Conservation (phyloP, 2,113 vertebrate species). For the Euleptes europaea region DNA sequence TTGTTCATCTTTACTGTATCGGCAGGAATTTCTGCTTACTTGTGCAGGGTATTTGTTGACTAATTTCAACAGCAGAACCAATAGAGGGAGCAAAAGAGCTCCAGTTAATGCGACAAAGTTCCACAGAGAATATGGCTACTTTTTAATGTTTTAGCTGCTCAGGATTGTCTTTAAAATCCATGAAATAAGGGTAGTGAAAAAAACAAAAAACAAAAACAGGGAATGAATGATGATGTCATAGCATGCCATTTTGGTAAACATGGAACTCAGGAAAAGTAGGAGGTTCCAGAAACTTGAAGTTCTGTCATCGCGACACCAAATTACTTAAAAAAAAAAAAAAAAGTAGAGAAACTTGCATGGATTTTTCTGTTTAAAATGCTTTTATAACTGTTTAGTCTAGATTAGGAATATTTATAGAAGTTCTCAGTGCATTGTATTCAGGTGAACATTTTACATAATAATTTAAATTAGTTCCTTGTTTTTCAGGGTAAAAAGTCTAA, state of each 20-base stretch:
- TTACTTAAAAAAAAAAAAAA: neutral
- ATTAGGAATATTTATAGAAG: neutral
- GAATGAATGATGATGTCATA: neutral
- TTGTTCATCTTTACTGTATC: neutral
- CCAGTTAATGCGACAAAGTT: neutral
- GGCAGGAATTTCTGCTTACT: neutral
- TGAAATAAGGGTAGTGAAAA: neutral
- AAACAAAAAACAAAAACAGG: neutral
- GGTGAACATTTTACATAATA: neutral
- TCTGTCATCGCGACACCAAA: neutral
- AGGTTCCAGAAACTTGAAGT: neutral
- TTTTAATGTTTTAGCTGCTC: neutral
- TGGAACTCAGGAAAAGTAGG: neutral
- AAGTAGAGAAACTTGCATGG: neutral
- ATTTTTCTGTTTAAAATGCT: neutral
- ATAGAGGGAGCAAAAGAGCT: slow-evolving; percentile 67
- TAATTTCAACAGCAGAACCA: slow-evolving; percentile 41
- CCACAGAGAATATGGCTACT: neutral
- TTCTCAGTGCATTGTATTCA: fast-evolving
- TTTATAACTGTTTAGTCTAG: slow-evolving; percentile 10
- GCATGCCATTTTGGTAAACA: neutral
- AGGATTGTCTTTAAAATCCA: neutral
- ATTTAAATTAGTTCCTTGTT: neutral
- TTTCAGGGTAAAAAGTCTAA: neutral
- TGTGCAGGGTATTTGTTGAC: neutral